Evolutionary conservation across 2,113 vertebrate genomes (phyloP).

Genomic region (Syngnathus scovelli): DNA sequence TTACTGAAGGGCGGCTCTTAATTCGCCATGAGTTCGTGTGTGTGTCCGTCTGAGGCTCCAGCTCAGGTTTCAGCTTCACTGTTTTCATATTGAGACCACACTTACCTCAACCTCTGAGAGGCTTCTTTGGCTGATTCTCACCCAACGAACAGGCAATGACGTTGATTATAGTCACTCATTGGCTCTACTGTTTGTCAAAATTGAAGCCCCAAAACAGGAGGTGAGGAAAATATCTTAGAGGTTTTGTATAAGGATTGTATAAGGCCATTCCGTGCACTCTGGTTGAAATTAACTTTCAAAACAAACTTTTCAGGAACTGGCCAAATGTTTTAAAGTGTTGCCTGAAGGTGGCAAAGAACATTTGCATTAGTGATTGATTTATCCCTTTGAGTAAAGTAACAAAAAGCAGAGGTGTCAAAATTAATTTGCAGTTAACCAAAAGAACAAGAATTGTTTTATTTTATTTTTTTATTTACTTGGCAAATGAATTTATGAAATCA

Average conservation of each 20-base stretch:
- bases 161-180: constrained; percentile 34
- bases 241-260: constrained; percentile 1
- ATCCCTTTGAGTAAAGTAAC: not conserved
- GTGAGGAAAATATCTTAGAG: not conserved
- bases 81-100: constrained; percentile 69
- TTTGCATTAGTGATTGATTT: not conserved
- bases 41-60: constrained; percentile 51
- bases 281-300: not conserved
- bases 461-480: too few species aligned
- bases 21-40: constrained; percentile 43
- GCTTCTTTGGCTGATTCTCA: constrained; percentile 46
- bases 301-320: constrained; percentile 62
- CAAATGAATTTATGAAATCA: too few species aligned
- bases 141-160: constrained; percentile 30
- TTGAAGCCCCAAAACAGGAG: constrained; percentile 1
- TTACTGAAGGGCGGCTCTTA: constrained; percentile 67
- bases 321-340: too few species aligned
- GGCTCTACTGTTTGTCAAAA: constrained; percentile 5
- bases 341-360: too few species aligned
- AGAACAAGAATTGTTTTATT: too few species aligned
- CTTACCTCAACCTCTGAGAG: constrained; percentile 57
- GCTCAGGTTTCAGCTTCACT: constrained; percentile 71
- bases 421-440: not conserved
- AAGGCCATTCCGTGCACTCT: constrained; percentile 15
- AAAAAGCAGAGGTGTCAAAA: not conserved